Conservation (phyloP, 1,140 invertebrate species). For the Drosophila azteca region DNA sequence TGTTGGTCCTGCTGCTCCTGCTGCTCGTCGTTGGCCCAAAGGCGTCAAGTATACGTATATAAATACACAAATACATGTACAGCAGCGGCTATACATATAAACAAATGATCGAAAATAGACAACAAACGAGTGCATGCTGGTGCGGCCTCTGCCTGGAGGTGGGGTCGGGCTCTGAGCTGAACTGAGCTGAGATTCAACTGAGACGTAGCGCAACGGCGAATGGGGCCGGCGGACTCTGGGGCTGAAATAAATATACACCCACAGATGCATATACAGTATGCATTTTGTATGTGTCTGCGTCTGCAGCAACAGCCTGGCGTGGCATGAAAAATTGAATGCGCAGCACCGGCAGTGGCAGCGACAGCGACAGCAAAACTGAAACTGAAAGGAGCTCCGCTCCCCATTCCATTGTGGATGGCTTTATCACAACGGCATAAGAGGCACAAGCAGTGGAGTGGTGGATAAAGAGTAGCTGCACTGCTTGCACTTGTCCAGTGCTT, state of each 20-base stretch:
- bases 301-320: slow-evolving; percentile 73
- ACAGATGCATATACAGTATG: slow-evolving; percentile 12
- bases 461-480: not conserved
- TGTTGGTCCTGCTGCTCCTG: not conserved
- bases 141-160: too few species aligned
- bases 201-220: not conserved
- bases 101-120: slow-evolving; percentile 79
- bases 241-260: slow-evolving; percentile 28
- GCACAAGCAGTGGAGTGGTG: not conserved
- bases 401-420: not conserved
- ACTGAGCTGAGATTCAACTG: not conserved
- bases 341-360: slow-evolving; percentile 9
- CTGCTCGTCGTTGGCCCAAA: not conserved
- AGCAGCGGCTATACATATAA: slow-evolving; percentile 35
- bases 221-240: slow-evolving; percentile 5
- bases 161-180: too few species aligned
- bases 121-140: slow-evolving; percentile 33
- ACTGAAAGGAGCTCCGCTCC: not conserved
- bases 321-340: slow-evolving; percentile 81
- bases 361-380: slow-evolving; percentile 31
- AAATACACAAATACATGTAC: slow-evolving; percentile 15
- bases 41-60: slow-evolving; percentile 35
- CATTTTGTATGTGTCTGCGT: slow-evolving; percentile 49
- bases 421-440: slow-evolving; percentile 13
- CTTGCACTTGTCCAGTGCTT: too few species aligned